These are phyloP conservation scores for Crocuta crocuta DNA, from an alignment of 2,113 vertebrate genomes.

Conservation along the genomic window DNA sequence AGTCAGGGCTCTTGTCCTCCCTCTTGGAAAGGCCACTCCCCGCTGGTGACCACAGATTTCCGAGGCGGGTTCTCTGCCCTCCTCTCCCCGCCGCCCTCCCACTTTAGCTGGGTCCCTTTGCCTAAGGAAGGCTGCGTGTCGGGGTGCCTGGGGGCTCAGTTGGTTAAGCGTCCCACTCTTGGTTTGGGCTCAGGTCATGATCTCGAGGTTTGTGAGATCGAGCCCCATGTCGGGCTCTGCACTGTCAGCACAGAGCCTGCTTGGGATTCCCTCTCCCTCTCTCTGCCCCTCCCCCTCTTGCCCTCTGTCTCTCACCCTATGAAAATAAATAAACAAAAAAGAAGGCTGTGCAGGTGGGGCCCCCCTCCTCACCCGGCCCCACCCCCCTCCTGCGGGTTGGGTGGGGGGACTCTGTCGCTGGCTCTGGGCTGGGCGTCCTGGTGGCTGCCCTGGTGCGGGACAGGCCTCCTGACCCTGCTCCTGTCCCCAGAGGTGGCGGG, in stretches of 20 bases:
- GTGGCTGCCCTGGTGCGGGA: too few relatives aligned
- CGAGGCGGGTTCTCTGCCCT: neutral
- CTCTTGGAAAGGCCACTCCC: neutral
- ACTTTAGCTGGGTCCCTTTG: neutral
- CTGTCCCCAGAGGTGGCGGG: conserved; percentile 88
- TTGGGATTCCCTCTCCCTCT: too few relatives aligned
- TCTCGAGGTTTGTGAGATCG: too few relatives aligned
- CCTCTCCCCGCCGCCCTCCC: accelerated
- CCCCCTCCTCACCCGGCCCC: too few relatives aligned
- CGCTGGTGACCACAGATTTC: neutral
- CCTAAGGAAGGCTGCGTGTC: neutral
- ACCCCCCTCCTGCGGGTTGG: neutral
- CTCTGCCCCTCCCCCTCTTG: too few relatives aligned
- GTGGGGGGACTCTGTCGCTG: neutral
- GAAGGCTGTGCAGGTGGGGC: too few relatives aligned
- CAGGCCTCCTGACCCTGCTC: neutral
- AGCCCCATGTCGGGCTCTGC: too few relatives aligned
- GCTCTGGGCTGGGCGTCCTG: too few relatives aligned
- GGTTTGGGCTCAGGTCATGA: neutral
- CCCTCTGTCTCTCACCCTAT: too few relatives aligned
- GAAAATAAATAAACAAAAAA: too few relatives aligned
- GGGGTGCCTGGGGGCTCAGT: neutral
- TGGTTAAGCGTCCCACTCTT: neutral
- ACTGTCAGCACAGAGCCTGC: too few relatives aligned
- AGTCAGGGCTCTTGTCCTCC: neutral